phyloP scores from a whole-genome alignment of 2,888 invertebrate species.

The Ectemnius cavifrons region DNA sequence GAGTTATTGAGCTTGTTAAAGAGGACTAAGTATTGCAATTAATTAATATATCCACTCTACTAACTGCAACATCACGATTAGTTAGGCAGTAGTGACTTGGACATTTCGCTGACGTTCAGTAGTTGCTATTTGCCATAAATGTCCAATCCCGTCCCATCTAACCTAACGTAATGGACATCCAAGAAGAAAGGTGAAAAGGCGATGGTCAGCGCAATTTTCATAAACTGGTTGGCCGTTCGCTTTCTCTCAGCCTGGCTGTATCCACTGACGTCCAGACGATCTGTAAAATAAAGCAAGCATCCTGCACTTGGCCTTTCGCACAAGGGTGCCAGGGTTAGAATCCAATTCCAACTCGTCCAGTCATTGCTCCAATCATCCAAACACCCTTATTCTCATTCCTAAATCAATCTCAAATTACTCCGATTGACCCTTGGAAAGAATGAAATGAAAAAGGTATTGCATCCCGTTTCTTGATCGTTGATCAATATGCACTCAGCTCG shows the following conservation, averaged over 20 bases:
- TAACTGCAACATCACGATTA: too few relatives aligned
- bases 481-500: not conserved
- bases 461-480: not conserved
- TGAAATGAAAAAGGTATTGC: not conserved
- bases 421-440: too few relatives aligned
- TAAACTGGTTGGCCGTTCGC: slow-evolving; percentile 46
- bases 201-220: slow-evolving; percentile 44
- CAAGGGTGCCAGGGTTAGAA: slow-evolving; percentile 5
- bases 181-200: slow-evolving; percentile 27
- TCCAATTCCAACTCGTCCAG: too few relatives aligned
- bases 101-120: too few relatives aligned
- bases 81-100: too few relatives aligned
- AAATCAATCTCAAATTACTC: not conserved
- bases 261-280: not conserved
- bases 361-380: too few relatives aligned
- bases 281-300: slow-evolving; percentile 35
- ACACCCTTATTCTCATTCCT: not conserved
- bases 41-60: too few relatives aligned
- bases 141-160: slow-evolving; percentile 11
- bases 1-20: too few relatives aligned
- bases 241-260: slow-evolving; percentile 40
- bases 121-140: not conserved
- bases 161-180: slow-evolving; percentile 15
- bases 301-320: slow-evolving; percentile 53
- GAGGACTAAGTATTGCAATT: too few relatives aligned